phyloP scores from a whole-genome alignment of 2,888 invertebrate genomes.

The Aphodius sticticus region DNA sequence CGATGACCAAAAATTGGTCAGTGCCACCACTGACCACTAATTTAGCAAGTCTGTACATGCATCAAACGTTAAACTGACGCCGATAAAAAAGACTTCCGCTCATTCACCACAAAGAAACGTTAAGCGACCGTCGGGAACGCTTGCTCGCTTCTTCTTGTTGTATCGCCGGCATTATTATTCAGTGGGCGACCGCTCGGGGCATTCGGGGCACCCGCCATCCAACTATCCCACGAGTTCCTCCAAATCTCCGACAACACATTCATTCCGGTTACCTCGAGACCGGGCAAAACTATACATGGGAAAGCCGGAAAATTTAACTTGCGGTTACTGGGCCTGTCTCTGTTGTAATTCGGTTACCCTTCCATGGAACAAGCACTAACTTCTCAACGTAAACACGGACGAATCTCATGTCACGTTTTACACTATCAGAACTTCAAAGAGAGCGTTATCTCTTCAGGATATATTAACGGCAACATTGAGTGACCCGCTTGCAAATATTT shows the following conservation, averaged over 20 bases:
- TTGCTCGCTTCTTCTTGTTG: neutral
- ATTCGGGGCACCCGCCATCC: neutral
- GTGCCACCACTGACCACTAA: too few species aligned
- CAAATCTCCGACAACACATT: neutral
- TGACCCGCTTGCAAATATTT: too few species aligned
- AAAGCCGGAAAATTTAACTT: neutral
- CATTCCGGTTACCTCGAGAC: neutral
- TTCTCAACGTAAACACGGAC: neutral
- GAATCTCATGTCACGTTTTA: too few species aligned
- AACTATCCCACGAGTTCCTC: neutral
- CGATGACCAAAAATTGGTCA: too few species aligned
- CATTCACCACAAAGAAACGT: neutral
- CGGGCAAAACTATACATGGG: neutral
- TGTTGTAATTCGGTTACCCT: neutral
- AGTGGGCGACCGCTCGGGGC: neutral
- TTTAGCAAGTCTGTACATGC: neutral
- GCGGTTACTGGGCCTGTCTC: neutral
- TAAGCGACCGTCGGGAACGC: neutral
- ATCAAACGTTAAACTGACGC: conserved; percentile 5
- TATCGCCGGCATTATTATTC: neutral
- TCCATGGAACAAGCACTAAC: neutral
- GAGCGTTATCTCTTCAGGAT: too few species aligned
- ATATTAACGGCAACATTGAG: too few species aligned
- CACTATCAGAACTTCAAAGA: too few species aligned
- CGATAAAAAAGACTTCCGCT: conserved; percentile 7